Evolutionary conservation across 2,888 invertebrate species (phyloP), one percentile per base, ranked within the genome.

Genomic region (Epirrhoe tristata): DNA sequence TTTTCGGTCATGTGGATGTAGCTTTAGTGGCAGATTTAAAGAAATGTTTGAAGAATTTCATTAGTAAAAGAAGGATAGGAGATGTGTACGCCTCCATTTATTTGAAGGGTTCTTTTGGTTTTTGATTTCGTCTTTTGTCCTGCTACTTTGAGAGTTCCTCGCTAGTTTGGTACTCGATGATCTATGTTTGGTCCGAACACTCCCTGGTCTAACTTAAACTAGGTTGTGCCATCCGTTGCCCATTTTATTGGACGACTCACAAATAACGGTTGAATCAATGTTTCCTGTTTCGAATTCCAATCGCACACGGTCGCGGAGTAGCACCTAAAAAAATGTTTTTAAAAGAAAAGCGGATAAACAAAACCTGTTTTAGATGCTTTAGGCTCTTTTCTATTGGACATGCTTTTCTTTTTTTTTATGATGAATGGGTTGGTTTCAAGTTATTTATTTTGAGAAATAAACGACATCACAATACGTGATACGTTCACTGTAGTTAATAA

Each of bases 181-280:
- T 12, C 12, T 43, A 43, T 43, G 39, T 43, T 43, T 12, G 39
- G 12, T 43, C 3, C 39, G 39, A 12, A 1, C 12, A 43, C 39
- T 43, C 39, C 39, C 39, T 12, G 39, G 39, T 43, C 39, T 43
- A 43, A 24, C 24, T 12, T 12, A 39, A 36, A 43, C 39, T 43
- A 5, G 39, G 39, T 43, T 43, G 39, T 43, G 39, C 39, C 39
- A 12, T 67, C 43, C 62, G 57, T 63, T 67, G 63, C 66, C 72
- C 69, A 73, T 79, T 80, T 83, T 79, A 80, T 81, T 74, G 72
- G 64, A 68, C 71, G 67, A 62, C 74, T 77, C 75, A 66, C 79
- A 81, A 80, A 83, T 82, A 85, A 82, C 81, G 76, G 78, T 68
- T 71, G 78, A 86, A 86, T 86, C 85, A 85, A 88, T 84, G 84